Base-by-base conservation (phyloP, 2,888 invertebrate species). In the Napeogenes sylphis region DNA sequence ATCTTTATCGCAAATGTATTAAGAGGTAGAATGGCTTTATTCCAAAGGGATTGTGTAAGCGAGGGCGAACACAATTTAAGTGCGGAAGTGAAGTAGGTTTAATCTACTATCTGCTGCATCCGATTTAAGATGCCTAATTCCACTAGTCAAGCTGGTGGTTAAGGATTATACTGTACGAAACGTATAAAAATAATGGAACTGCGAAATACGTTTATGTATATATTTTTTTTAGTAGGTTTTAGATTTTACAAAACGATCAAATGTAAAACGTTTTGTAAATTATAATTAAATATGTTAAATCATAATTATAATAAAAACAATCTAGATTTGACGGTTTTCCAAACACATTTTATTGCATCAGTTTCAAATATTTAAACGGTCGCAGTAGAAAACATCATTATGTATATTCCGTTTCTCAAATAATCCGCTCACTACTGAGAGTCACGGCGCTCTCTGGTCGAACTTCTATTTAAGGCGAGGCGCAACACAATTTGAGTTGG, bases 31-130 rank as follows among this genome's bases (percentile, higher is more conserved):
- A 45, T 55, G n/a, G 47, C 14, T 47, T 56, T 5, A 42, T 45
- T 45, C 3, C n/a, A 32, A 12, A 4, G 4, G 12, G 42, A 38
- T n/a, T 38, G 4, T n/a, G 30, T 33, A 21, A 59, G 63, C 61
- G 64, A 65, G 61, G 58, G 55, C 75, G 75, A 75, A 76, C 73
- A 74, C 79, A 83, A 84, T 84, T 85, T 83, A 80, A 82, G 81
- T 78, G 71, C 79, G 82, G 81, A 81, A 81, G 76, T 76, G 76
- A 73, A 73, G 76, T 71, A 73, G 77, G 75, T 13, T 58, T 47
- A 58, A 46, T 58, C 47, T 35, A n/a, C 14, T 32, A 51, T 38
- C n/a, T 14, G 47, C 46, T 38, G 33, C 47, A 47, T 35, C n/a
- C 14, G 10, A 14, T 14, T 35, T 47, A 58, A 33, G n/a, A 47